Base-by-base conservation (phyloP, 2,113 vertebrate species). In the Chitala chitala region DNA sequence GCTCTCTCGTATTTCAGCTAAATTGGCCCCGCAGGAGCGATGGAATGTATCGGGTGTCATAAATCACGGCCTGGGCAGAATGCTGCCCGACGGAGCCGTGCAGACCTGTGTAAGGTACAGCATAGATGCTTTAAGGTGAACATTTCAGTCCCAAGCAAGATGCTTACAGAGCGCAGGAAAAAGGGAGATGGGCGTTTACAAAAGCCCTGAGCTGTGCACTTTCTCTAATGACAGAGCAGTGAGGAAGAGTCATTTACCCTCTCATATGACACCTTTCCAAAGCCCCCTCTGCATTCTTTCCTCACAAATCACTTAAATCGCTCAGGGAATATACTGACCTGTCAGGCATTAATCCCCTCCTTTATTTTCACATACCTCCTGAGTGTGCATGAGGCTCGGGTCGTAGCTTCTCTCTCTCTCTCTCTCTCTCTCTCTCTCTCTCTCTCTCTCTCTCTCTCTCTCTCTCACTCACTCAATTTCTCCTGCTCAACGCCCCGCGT, bases 1-100 rank as follows among this genome's bases (percentile, higher is more conserved):
- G 87, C 83, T 92, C 88, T 88, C 93, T 96, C 92, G 88, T 92
- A 90, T 95, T 95, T 95, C 94, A 95, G 84, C 93, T 89, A 87
- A 94, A 91, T 90, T 91, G 92, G 89, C 92, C 90, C 92, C 87
- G 89, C 90, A 92, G 87, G 87, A 90, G 90, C 93, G 86, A 83
- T 91, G 90, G 92, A 95, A 94, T 92, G 83, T 94, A 96, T 94
- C 92, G 89, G 90, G 90, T 92, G 84, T 90, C 94, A 95, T 98
- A 96, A 97, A 98, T 96, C 95, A 96, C 89, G 80, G 80, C 82
- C 91, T 81, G 92, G 94, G 96, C 93, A 92, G 94, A 92, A 95
- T 92, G 91, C 94, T 98, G 96, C 95, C 94, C 89, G 89, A 78
- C 80, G 86, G 77, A 91, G 88, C 88, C 75, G 90, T 85, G 83